Percentiles rank a stretch among this genome's conserved stretches.
These are phyloP conservation scores for Halictus quadricinctus DNA, from an alignment of 2,888 invertebrate genomes.

Conservation along the genomic window DNA sequence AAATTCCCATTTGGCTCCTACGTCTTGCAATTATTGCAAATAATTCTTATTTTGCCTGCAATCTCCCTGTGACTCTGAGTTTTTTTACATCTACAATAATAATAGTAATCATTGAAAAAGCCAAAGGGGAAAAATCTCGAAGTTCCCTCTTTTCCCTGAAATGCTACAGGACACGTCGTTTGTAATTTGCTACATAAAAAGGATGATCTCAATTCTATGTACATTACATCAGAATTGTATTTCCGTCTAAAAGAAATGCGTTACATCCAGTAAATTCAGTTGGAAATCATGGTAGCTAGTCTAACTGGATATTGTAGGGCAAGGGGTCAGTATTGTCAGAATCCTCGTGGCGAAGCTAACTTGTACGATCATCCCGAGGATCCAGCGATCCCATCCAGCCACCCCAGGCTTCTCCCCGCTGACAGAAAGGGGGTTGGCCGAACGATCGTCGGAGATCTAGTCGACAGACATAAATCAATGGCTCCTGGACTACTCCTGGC, in stretches of 20 bases:
- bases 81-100: too few relatives aligned
- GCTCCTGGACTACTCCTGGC: conserved; percentile 41
- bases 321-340: neutral
- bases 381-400: conserved; percentile 21
- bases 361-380: conserved; percentile 56
- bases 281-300: neutral
- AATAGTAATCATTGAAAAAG: too few relatives aligned
- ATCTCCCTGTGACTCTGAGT: too few relatives aligned
- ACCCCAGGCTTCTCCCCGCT: conserved; percentile 38
- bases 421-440: conserved; percentile 56
- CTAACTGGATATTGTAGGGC: neutral
- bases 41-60: too few relatives aligned
- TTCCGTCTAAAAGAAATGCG: neutral
- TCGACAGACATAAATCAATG: conserved; percentile 68
- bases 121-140: too few relatives aligned
- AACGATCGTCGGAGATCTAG: conserved; percentile 57
- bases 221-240: too few relatives aligned
- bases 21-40: too few relatives aligned
- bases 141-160: too few relatives aligned
- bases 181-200: too few relatives aligned
- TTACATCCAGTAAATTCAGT: neutral
- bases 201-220: too few relatives aligned
- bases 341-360: conserved; percentile 36
- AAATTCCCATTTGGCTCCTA: too few relatives aligned
- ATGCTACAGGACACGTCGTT: too few relatives aligned